Conservation (phyloP, 1,140 invertebrate genomes). For the Drosophila athabasca region DNA sequence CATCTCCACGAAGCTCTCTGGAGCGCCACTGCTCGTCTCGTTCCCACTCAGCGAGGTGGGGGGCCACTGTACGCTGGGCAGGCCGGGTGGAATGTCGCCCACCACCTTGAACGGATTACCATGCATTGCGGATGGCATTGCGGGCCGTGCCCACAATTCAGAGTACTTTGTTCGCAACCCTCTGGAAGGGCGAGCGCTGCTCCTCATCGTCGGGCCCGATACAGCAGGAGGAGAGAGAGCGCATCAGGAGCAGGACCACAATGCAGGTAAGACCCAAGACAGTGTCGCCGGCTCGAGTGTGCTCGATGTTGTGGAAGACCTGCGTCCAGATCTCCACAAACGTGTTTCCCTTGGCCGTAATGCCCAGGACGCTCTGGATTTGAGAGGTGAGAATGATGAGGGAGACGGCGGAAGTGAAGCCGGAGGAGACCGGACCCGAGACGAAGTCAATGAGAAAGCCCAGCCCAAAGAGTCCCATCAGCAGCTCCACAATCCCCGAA, state of each 20-base stretch:
- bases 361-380: slow-evolving; percentile 92
- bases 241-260: slow-evolving; percentile 85
- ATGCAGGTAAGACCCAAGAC: slow-evolving; percentile 90
- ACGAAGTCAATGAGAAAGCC: slow-evolving; percentile 97
- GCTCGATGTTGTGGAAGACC: slow-evolving; percentile 86
- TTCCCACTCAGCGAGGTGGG: slow-evolving; percentile 87
- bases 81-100: slow-evolving; percentile 88
- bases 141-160: slow-evolving; percentile 89
- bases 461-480: slow-evolving; percentile 94
- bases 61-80: slow-evolving; percentile 87
- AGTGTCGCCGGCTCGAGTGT: slow-evolving; percentile 88
- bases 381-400: slow-evolving; percentile 95
- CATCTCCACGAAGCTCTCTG: slow-evolving; percentile 87
- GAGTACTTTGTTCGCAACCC: slow-evolving; percentile 85
- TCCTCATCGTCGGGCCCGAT: slow-evolving; percentile 85
- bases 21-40: slow-evolving; percentile 52
- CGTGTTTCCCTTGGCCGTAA: slow-evolving; percentile 89
- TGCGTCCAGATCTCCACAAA: slow-evolving; percentile 90
- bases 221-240: slow-evolving; percentile 83
- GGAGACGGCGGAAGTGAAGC: slow-evolving; percentile 96
- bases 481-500: slow-evolving; percentile 90
- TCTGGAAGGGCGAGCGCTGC: slow-evolving; percentile 84
- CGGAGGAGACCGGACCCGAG: slow-evolving; percentile 95
- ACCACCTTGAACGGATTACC: slow-evolving; percentile 81
- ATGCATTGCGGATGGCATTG: slow-evolving; percentile 89